Conservation (phyloP, 1,140 invertebrate species). For the Trinorchestia longiramus region DNA sequence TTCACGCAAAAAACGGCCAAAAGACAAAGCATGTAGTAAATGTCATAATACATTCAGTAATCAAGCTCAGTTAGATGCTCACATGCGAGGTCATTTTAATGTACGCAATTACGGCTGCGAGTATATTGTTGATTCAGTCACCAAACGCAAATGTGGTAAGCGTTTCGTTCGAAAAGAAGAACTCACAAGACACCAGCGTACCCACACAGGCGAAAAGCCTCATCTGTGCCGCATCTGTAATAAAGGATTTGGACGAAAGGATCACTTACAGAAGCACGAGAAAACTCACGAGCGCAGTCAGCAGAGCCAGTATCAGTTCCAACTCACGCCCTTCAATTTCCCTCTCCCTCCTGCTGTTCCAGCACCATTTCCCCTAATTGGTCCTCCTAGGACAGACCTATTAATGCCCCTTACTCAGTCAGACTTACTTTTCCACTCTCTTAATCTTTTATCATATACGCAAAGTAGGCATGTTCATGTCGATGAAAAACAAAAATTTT, state of each 20-base stretch:
- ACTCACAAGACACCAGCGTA: constrained; percentile 88
- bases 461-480: not conserved
- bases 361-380: not conserved
- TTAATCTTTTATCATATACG: not conserved
- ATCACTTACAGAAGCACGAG: constrained; percentile 73
- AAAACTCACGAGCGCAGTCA: constrained; percentile 77
- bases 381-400: not conserved
- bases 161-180: constrained; percentile 94
- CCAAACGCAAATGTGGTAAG: constrained; percentile 78
- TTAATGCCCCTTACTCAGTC: not conserved
- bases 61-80: constrained; percentile 28
- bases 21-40: constrained; percentile 31
- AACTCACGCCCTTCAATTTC: constrained; percentile 15
- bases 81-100: constrained; percentile 39
- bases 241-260: constrained; percentile 90
- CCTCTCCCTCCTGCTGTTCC: not conserved
- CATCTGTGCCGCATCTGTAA: constrained; percentile 84
- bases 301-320: constrained; percentile 28
- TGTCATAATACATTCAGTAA: constrained; percentile 44
- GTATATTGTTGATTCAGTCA: constrained; percentile 1
- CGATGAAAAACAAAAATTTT: not conserved
- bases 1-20: not conserved
- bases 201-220: constrained; percentile 79
- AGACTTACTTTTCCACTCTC: not conserved
- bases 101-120: constrained; percentile 48